Evolutionary conservation across 2,113 vertebrate species (phyloP).

Genomic region (Thinocorus orbignyianus): DNA sequence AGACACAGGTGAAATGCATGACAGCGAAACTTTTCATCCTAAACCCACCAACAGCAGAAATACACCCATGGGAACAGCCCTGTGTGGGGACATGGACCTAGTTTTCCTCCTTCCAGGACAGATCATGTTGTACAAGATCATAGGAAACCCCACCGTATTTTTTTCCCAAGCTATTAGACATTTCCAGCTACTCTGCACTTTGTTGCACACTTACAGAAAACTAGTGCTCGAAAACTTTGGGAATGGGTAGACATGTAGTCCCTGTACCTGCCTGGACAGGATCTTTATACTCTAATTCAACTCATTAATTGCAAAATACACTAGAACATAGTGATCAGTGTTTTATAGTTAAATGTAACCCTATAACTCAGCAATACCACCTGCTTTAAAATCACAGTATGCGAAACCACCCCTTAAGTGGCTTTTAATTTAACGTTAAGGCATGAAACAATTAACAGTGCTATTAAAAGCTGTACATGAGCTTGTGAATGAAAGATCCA

Average conservation of each 20-base stretch:
- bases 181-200: background rate
- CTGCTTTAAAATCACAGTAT: background rate
- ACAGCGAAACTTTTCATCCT: background rate
- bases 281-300: background rate
- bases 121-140: background rate
- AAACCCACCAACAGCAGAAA: background rate
- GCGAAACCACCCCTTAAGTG: conserved; percentile 19
- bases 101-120: background rate
- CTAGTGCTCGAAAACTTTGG: background rate
- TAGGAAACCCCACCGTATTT: background rate
- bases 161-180: background rate
- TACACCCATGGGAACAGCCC: background rate
- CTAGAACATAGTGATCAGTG: background rate
- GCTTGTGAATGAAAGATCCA: background rate
- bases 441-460: background rate
- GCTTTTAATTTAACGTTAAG: conserved; percentile 8
- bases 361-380: background rate
- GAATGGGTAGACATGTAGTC: background rate
- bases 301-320: background rate
- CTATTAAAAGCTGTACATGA: background rate
- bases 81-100: background rate
- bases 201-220: background rate
- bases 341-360: background rate
- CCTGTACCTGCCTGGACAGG: background rate
- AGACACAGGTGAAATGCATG: accelerated